phyloP scores from a whole-genome alignment of 2,888 invertebrate genomes.

The Lordiphosa fenestrarum region DNA sequence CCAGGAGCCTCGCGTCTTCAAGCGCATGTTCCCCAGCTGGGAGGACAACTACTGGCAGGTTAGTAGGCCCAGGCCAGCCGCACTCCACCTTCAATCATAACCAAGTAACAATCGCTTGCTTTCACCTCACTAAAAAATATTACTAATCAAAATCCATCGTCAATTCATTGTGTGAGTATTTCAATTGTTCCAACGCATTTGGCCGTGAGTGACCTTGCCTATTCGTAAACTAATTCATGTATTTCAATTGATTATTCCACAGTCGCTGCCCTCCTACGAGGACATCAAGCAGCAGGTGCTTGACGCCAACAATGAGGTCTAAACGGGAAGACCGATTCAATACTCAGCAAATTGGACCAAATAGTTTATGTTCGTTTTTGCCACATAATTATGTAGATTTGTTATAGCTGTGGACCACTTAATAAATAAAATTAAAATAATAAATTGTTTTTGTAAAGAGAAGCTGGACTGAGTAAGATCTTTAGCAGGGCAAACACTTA shows the following conservation, averaged over 20 bases:
- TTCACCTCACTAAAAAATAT: constrained; percentile 16
- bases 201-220: neutral
- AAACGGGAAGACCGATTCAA: constrained; percentile 24
- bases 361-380: constrained; percentile 47
- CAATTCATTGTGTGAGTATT: constrained; percentile 29
- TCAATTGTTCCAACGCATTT: constrained; percentile 14
- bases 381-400: constrained; percentile 19
- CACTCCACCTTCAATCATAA: neutral
- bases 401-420: constrained; percentile 9
- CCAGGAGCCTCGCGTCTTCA: constrained; percentile 88
- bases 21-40: constrained; percentile 89
- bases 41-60: constrained; percentile 86
- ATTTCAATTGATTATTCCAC: constrained; percentile 9
- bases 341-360: constrained; percentile 64
- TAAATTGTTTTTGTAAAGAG: neutral
- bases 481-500: too few species aligned
- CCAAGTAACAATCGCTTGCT: constrained; percentile 9
- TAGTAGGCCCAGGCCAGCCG: constrained; percentile 67
- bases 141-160: constrained; percentile 12
- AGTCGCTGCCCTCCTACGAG: constrained; percentile 79
- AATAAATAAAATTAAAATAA: constrained; percentile 8
- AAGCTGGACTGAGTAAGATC: too few species aligned
- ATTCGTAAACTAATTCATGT: neutral
- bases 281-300: constrained; percentile 74
- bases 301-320: constrained; percentile 73